These are phyloP conservation scores for Lithophane semibrunnea DNA, from an alignment of 2,888 invertebrate genomes.

Conservation along the genomic window DNA sequence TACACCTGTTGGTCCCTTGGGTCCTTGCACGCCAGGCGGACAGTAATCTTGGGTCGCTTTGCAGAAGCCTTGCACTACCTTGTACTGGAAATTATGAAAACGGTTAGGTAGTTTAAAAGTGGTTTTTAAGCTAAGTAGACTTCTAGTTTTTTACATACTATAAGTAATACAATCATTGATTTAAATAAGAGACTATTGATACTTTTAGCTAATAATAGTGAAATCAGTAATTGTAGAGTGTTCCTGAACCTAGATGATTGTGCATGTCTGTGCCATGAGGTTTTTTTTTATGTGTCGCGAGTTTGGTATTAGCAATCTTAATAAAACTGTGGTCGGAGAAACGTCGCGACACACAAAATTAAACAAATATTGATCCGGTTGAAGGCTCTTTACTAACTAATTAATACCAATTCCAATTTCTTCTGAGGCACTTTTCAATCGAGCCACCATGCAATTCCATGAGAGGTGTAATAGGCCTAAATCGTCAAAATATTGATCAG, in stretches of 20 bases:
- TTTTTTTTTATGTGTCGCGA: background rate
- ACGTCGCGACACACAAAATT: background rate
- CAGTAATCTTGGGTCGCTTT: slow-evolving; percentile 95
- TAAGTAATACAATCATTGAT: background rate
- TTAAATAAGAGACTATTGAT: no score
- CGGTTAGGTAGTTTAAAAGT: background rate
- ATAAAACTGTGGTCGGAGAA: background rate
- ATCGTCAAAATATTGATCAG: background rate
- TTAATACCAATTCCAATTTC: background rate
- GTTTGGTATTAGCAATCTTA: background rate
- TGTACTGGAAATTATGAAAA: slow-evolving; percentile 91
- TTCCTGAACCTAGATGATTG: background rate
- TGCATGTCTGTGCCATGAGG: background rate
- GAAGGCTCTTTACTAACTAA: background rate
- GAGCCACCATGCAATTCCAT: background rate
- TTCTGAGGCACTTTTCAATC: background rate
- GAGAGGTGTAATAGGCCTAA: background rate
- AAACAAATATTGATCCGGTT: slow-evolving; percentile 17
- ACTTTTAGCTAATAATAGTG: background rate
- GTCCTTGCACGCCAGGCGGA: slow-evolving; percentile 92
- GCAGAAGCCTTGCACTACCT: slow-evolving; percentile 96
- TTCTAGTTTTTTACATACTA: background rate
- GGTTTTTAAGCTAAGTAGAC: background rate
- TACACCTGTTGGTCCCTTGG: slow-evolving; percentile 90
- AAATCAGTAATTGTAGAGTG: background rate